phyloP scores from a whole-genome alignment of 92 coral and sea anemone species.

The Porites divaricata region DNA sequence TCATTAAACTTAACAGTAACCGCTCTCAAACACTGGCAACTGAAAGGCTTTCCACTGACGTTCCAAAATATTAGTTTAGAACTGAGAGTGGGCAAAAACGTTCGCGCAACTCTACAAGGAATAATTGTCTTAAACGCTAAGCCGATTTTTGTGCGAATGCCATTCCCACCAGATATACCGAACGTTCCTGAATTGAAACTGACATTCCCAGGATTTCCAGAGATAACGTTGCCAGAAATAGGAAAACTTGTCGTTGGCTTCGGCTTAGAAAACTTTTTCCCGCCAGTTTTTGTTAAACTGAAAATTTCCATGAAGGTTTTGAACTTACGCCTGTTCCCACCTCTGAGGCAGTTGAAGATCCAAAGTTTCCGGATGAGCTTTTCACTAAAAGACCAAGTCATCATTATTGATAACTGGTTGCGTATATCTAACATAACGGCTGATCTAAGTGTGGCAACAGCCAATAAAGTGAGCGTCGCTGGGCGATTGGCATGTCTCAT shows the following conservation, averaged over 20 bases:
- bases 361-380: constrained; percentile 35
- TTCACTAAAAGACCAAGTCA: constrained; percentile 12
- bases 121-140: background rate
- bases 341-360: constrained; percentile 36
- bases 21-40: constrained; percentile 40
- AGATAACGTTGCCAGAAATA: constrained; percentile 38
- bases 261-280: constrained; percentile 43
- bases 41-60: constrained; percentile 41
- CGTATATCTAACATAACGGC: constrained; percentile 42
- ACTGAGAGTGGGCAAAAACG: background rate
- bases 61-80: constrained; percentile 50
- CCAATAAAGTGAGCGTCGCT: constrained; percentile 17
- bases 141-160: constrained; percentile 52
- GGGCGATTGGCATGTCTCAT: constrained; percentile 53
- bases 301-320: constrained; percentile 36
- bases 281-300: constrained; percentile 36
- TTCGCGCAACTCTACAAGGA: constrained; percentile 40
- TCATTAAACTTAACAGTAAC: constrained; percentile 35
- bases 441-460: constrained; percentile 8
- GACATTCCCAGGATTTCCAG: constrained; percentile 35
- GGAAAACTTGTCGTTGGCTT: constrained; percentile 52
- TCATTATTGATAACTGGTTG: constrained; percentile 54
- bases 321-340: constrained; percentile 44
- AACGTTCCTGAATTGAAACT: constrained; percentile 6
- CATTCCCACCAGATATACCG: constrained; percentile 26